Conservation (phyloP, 2,797 vertebrate genomes). For the Arremon brunneinucha region DNA sequence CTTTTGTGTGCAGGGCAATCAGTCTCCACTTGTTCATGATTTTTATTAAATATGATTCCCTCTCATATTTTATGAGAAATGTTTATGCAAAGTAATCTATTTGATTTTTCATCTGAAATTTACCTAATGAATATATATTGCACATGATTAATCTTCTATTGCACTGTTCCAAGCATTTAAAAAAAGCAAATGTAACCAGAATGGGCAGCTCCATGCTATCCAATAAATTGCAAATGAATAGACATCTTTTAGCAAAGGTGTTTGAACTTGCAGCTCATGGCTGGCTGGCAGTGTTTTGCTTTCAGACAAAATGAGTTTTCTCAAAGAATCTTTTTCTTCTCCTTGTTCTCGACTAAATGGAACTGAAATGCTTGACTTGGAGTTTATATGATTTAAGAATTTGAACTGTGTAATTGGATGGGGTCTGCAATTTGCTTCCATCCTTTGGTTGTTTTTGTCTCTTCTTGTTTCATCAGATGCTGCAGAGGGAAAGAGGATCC, state of each 20-base stretch:
- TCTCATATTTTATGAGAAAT: slow-evolving; percentile 46
- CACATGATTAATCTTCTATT: slow-evolving; percentile 22
- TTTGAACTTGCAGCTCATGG: slow-evolving; percentile 2
- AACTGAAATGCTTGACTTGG: not conserved
- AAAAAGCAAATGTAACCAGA: not conserved
- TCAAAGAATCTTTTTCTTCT: not conserved
- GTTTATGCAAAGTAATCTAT: slow-evolving; percentile 24
- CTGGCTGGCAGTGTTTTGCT: not conserved
- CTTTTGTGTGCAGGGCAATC: not conserved
- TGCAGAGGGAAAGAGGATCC: not conserved
- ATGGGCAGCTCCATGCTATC: not conserved
- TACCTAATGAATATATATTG: slow-evolving; percentile 44
- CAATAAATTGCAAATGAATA: slow-evolving; percentile 50
- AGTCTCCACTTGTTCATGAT: slow-evolving; percentile 17
- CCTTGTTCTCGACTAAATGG: not conserved
- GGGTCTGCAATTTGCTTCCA: not conserved
- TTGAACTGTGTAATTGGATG: not conserved
- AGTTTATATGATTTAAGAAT: not conserved
- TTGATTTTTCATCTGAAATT: not conserved
- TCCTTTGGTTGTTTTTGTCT: not conserved
- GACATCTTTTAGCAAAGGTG: slow-evolving; percentile 27
- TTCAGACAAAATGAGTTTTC: not conserved
- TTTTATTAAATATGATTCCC: slow-evolving; percentile 48
- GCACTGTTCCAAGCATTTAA: not conserved
- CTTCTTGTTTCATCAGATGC: not conserved